Evolutionary conservation across 2,113 vertebrate species (phyloP).

Genomic region (Otus sunia): DNA sequence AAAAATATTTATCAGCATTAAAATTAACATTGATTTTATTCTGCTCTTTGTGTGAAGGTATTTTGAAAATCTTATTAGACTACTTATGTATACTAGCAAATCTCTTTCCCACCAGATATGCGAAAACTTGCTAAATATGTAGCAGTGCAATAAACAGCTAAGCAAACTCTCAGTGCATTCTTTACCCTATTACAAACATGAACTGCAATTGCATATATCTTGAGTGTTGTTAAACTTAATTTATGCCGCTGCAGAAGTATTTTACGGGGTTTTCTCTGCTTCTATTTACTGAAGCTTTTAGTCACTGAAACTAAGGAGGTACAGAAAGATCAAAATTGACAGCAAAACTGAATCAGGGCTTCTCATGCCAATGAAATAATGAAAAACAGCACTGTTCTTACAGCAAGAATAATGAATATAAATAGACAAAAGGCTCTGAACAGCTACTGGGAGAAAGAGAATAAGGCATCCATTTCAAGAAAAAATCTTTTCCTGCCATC

Average conservation of each 20-base stretch:
- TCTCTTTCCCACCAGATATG: not conserved
- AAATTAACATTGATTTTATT: not conserved
- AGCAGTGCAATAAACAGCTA: not conserved
- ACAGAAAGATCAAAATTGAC: slow-evolving; percentile 62
- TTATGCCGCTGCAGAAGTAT: not conserved
- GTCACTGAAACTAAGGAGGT: slow-evolving; percentile 9
- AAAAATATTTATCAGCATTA: not conserved
- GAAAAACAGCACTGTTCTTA: slow-evolving; percentile 73
- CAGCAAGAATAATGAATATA: slow-evolving; percentile 69
- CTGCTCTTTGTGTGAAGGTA: not conserved
- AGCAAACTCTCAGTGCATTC: not conserved
- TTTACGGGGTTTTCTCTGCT: slow-evolving; percentile 17
- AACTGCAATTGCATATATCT: not conserved
- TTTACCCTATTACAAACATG: not conserved
- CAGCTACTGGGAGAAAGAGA: slow-evolving; percentile 56
- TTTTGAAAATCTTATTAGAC: not conserved
- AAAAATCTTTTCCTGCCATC: slow-evolving; percentile 67
- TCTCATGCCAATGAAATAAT: slow-evolving; percentile 71
- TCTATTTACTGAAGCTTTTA: slow-evolving; percentile 51
- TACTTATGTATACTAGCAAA: not conserved
- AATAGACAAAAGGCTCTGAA: slow-evolving; percentile 69
- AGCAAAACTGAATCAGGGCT: slow-evolving; percentile 63
- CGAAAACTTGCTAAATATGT: not conserved
- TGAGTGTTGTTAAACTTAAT: not conserved
- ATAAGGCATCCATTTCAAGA: slow-evolving; percentile 67